Base-by-base conservation (phyloP, 1,140 invertebrate species). In the Drosophila takahashii region DNA sequence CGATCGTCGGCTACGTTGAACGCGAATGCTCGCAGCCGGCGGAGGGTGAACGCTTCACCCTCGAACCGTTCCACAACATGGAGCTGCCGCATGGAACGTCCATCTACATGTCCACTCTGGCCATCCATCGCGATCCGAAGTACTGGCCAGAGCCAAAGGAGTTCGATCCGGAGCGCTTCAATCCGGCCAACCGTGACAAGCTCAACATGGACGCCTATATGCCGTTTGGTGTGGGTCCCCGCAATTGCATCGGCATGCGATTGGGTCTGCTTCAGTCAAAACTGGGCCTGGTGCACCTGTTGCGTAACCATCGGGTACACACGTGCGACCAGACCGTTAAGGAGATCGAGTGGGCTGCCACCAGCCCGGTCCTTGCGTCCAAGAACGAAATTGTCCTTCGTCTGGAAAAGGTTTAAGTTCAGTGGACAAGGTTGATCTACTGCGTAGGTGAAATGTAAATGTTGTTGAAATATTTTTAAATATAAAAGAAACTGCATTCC, bases 211-310 rank as follows among this genome's bases (percentile, higher is more conserved):
- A 76, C 62, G 84, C 76, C 10, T 90, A 89, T 37, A 81, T 92
- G 73, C 92, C 97, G 0, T 97, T 97, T 81, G 96, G 96, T 4
- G 95, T 95, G 61, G 96, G 96, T 6, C 95, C 95, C 3, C 93
- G 96, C 36, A 95, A 94, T 87, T 97, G 96, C 84, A 96, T 97
- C 73, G 96, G 95, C 94, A 93, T 91, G 77, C 85, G 91, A 6
- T 65, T 91, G 39, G 90, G 79, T 13, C 47, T 92, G 4, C 42
- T 92, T 5, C 81, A 90, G 48, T 6, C 77, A 0, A 92, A 90
- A 47, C 53, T 90, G 32, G 87, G 87, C 1, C 58, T 92, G 7
- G 77, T 91, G 5, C 79, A 91, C 36, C 50, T 91, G 8, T 34
- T 91, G 16, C 77, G 65, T 6, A 71, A 90, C 37, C 73, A 92